phyloP scores from a whole-genome alignment of 2,797 vertebrate species.

The Lophotriccus pileatus region DNA sequence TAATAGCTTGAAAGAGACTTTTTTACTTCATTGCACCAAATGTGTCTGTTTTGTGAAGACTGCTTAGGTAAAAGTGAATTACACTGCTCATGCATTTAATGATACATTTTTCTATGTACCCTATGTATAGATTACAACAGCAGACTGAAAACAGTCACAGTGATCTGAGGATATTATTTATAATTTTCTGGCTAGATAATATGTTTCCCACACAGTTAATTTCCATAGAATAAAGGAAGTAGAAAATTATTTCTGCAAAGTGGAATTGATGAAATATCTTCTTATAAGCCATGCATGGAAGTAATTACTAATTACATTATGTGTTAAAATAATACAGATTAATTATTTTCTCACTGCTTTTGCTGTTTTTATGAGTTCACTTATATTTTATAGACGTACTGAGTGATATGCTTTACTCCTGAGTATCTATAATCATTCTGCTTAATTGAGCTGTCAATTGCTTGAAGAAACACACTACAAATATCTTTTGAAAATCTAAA shows the following conservation, averaged over 20 bases:
- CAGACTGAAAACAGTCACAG: background rate
- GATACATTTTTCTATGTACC: background rate
- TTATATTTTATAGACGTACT: background rate
- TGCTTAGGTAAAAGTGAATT: background rate
- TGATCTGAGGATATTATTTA: background rate
- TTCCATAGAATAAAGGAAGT: background rate
- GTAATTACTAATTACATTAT: background rate
- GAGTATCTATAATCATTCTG: background rate
- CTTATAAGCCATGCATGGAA: background rate
- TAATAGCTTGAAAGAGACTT: background rate
- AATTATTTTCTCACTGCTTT: background rate
- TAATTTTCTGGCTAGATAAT: background rate
- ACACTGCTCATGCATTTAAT: background rate
- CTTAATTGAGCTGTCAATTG: background rate
- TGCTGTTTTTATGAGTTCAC: background rate
- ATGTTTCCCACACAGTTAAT: background rate
- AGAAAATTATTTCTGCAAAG: constrained; percentile 1
- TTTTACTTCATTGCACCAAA: background rate
- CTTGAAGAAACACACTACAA: background rate
- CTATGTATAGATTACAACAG: background rate
- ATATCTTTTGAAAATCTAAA: background rate
- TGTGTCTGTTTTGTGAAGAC: background rate
- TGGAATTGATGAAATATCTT: background rate
- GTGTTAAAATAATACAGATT: background rate
- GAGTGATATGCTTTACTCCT: background rate